Evolutionary conservation across 2,113 vertebrate genomes (phyloP).

Genomic region (Rhizomys pruinosus): DNA sequence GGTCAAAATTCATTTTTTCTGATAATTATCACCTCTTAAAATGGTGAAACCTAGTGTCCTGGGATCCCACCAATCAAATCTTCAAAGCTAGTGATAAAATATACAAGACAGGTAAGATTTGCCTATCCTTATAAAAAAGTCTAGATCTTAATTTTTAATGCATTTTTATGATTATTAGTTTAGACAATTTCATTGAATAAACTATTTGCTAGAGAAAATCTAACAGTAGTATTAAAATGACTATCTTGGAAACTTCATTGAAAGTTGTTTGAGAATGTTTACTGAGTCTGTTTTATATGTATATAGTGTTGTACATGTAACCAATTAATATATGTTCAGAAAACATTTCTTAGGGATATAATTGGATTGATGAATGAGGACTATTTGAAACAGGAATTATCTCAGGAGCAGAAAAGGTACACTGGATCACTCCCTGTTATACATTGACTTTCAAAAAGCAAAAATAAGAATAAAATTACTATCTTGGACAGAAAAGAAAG

Average conservation of each 20-base stretch:
- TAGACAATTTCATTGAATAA: not conserved
- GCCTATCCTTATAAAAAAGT: not conserved
- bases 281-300: not conserved
- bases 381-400: not conserved
- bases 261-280: not conserved
- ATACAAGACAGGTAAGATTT: not conserved
- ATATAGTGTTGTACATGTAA: rapidly evolving
- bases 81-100: not conserved
- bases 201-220: not conserved
- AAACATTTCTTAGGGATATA: not conserved
- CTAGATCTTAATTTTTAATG: not conserved
- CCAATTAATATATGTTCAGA: not conserved
- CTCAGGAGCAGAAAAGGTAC: not conserved
- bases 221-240: not conserved
- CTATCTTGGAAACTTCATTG: not conserved
- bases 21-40: not conserved
- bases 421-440: not conserved
- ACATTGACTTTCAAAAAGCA: too few relatives aligned
- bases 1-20: not conserved
- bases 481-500: too few relatives aligned
- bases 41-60: not conserved
- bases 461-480: too few relatives aligned
- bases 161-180: not conserved
- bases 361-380: not conserved
- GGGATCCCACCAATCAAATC: slow-evolving; percentile 26